phyloP scores from a whole-genome alignment of 1,140 invertebrate species.

The Halictus rubicundus region DNA sequence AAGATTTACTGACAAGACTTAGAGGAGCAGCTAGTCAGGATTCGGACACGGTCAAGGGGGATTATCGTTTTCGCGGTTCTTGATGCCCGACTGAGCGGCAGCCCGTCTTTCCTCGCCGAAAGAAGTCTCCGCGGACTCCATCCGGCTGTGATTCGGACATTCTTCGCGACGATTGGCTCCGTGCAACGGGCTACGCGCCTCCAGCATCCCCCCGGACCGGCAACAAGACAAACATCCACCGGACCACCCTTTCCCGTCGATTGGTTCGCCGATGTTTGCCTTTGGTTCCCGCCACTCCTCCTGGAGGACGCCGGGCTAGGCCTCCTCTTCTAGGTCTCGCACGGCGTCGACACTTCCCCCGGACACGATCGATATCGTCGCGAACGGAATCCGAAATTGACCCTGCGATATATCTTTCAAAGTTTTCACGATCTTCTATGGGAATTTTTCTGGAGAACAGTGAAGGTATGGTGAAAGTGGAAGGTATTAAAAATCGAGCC shows the following conservation, averaged over 20 bases:
- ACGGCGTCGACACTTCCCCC: too few species aligned
- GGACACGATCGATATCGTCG: too few species aligned
- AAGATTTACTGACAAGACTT: too few species aligned
- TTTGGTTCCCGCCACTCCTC: constrained; percentile 65
- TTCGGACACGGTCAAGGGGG: background rate
- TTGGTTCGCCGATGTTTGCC: constrained; percentile 73
- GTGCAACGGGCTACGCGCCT: constrained; percentile 37
- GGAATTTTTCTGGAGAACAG: too few species aligned
- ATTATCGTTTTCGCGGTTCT: constrained; percentile 36
- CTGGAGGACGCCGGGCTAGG: constrained; percentile 20
- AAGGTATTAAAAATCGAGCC: constrained; percentile 2
- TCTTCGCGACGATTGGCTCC: constrained; percentile 59
- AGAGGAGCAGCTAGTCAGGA: too few species aligned
- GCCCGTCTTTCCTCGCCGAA: constrained; percentile 6
- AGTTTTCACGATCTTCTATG: too few species aligned
- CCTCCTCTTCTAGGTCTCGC: background rate
- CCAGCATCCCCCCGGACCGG: constrained; percentile 62
- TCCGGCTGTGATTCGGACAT: constrained; percentile 44
- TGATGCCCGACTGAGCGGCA: constrained; percentile 53
- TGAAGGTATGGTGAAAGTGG: too few species aligned
- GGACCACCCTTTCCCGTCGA: constrained; percentile 72
- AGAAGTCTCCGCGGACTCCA: constrained; percentile 36
- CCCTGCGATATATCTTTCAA: too few species aligned
- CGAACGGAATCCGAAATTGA: too few species aligned
- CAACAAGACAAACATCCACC: constrained; percentile 68